A percentile compares a stretch with the other conserved stretches of the same genome.
Conservation (phyloP, 37 sponge, comb jelly and placozoan genomes). For the Amphimedon queenslandica region DNA sequence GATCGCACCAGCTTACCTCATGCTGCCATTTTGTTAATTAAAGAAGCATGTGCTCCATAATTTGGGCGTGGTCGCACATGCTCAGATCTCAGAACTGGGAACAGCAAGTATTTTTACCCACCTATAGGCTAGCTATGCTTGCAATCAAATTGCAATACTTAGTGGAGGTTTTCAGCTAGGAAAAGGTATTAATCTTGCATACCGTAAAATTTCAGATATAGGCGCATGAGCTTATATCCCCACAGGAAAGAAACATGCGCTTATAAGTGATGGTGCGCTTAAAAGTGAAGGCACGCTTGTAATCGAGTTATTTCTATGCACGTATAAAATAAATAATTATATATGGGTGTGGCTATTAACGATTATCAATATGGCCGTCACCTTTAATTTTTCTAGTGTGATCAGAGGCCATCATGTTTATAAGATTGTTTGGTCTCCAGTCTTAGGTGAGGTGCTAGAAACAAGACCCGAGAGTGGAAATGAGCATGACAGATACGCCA, state of each 20-base stretch:
- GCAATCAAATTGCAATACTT: no score
- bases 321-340: no score
- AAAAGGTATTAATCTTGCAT: no score
- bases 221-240: background rate
- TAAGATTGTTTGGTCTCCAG: background rate
- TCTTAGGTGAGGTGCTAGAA: constrained; percentile 2
- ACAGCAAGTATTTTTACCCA: no score
- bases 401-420: background rate
- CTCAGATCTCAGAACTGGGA: no score
- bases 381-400: background rate
- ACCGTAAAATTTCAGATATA: background rate
- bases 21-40: no score
- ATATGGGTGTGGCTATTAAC: background rate
- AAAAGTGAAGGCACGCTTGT: background rate
- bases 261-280: background rate
- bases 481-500: constrained; percentile 28
- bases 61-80: no score
- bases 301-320: background rate
- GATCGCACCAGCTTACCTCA: no score
- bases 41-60: no score
- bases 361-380: background rate
- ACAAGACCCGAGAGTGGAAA: constrained; percentile 18
- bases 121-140: no score
- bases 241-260: background rate
- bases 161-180: no score